Percentiles rank a stretch among this genome's conserved stretches.
phyloP scores from a whole-genome alignment of 2,113 vertebrate species.

The Seriola dumerili region DNA sequence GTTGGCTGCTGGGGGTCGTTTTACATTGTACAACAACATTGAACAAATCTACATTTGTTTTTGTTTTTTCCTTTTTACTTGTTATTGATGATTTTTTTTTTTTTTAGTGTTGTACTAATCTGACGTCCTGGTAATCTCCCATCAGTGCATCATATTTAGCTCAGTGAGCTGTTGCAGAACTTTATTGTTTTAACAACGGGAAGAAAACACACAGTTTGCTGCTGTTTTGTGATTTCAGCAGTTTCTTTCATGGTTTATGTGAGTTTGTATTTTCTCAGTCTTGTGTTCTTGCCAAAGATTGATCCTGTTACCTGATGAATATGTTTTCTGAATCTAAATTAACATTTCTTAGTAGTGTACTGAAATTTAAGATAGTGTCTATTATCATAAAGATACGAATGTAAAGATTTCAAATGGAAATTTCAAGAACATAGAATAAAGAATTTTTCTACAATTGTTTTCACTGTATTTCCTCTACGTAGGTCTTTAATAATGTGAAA shows the following conservation, averaged over 20 bases:
- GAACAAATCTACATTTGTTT: too few relatives aligned
- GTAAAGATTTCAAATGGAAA: background rate
- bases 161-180: background rate
- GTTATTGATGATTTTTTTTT: too few relatives aligned
- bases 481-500: background rate
- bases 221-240: background rate
- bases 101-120: too few relatives aligned
- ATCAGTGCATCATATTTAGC: too few relatives aligned
- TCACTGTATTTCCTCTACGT: background rate
- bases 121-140: too few relatives aligned
- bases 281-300: slow-evolving; percentile 33
- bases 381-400: background rate
- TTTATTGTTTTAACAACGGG: background rate
- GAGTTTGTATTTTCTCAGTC: background rate
- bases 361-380: background rate
- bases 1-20: background rate
- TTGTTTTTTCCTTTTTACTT: too few relatives aligned
- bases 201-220: background rate
- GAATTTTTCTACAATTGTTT: background rate
- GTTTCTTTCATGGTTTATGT: background rate
- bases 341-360: background rate
- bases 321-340: background rate
- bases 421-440: slow-evolving; percentile 48
- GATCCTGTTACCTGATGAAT: background rate
- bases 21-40: too few relatives aligned